A percentile compares a stretch with the other conserved stretches of the same genome.
These are phyloP conservation scores for Leucophenga maculata DNA, from an alignment of 2,888 invertebrate species.

Conservation along the genomic window DNA sequence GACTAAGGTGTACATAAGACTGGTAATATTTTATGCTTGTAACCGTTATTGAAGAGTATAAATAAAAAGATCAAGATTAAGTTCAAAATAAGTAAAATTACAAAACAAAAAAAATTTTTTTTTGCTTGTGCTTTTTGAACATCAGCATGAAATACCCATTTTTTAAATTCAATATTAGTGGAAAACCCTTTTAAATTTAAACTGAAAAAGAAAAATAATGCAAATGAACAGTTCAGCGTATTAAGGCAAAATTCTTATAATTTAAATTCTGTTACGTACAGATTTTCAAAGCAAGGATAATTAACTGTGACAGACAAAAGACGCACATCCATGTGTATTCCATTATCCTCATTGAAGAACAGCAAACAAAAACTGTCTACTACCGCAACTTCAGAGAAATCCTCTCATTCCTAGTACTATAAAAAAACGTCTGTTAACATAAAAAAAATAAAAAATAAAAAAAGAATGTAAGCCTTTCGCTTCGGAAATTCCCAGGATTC, in stretches of 20 bases:
- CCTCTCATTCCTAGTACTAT: not conserved
- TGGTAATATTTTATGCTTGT: too few relatives aligned
- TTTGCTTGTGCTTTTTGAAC: too few relatives aligned
- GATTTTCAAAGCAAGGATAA: conserved; percentile 2
- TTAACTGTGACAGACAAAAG: conserved; percentile 19
- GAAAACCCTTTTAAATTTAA: not conserved
- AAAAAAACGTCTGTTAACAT: not conserved
- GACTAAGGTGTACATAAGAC: too few relatives aligned
- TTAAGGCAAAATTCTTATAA: not conserved
- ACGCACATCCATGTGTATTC: not conserved
- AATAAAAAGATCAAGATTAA: too few relatives aligned
- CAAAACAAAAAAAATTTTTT: too few relatives aligned
- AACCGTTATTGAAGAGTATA: too few relatives aligned
- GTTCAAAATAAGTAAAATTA: too few relatives aligned
- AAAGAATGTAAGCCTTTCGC: conserved; percentile 31
- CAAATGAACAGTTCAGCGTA: not conserved
- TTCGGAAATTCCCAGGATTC: conserved; percentile 62
- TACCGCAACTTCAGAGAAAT: not conserved
- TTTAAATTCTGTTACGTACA: not conserved
- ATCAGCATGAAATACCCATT: too few relatives aligned
- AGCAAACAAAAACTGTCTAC: not conserved
- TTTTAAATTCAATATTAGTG: not conserved
- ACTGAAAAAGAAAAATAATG: not conserved
- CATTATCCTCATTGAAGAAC: too few relatives aligned
- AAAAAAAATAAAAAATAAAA: not conserved